These are phyloP conservation scores for Melolontha melolontha DNA, from an alignment of 2,888 invertebrate genomes.

Conservation along the genomic window DNA sequence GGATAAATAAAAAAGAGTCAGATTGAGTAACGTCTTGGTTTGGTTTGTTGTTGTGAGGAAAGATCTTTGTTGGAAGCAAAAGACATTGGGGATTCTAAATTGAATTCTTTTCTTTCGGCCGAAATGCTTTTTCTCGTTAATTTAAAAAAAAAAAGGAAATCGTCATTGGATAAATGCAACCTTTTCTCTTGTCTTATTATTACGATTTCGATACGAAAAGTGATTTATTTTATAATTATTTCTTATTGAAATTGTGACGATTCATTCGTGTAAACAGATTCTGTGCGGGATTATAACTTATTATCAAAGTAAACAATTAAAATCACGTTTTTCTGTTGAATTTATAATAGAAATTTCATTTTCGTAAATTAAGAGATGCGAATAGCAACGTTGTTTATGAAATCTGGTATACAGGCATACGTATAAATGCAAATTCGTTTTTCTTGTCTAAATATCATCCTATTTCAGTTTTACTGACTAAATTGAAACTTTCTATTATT, in stretches of 20 bases:
- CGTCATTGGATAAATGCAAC: slow-evolving; percentile 22
- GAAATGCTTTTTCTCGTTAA: slow-evolving; percentile 25
- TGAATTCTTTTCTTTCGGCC: slow-evolving; percentile 31
- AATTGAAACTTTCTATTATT: no score
- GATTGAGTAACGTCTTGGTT: slow-evolving; percentile 1
- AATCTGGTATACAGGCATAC: no score
- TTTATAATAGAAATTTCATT: no score
- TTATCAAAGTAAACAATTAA: no score
- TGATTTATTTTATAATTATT: neutral
- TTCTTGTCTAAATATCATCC: no score
- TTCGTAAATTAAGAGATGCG: no score
- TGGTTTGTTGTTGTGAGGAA: slow-evolving; percentile 20
- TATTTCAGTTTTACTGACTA: no score
- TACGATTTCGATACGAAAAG: neutral
- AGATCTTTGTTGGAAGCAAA: slow-evolving; percentile 18
- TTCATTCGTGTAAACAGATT: no score
- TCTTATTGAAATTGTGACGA: neutral
- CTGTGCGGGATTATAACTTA: no score
- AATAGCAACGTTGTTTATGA: no score
- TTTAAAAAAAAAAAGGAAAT: slow-evolving; percentile 18
- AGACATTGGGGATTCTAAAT: slow-evolving; percentile 29
- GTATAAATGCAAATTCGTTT: no score
- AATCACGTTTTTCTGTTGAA: no score
- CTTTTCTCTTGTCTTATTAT: neutral
- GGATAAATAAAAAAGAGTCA: slow-evolving; percentile 24